Conservation (phyloP, 2,797 vertebrate species). For the Coregonus ussuriensis region DNA sequence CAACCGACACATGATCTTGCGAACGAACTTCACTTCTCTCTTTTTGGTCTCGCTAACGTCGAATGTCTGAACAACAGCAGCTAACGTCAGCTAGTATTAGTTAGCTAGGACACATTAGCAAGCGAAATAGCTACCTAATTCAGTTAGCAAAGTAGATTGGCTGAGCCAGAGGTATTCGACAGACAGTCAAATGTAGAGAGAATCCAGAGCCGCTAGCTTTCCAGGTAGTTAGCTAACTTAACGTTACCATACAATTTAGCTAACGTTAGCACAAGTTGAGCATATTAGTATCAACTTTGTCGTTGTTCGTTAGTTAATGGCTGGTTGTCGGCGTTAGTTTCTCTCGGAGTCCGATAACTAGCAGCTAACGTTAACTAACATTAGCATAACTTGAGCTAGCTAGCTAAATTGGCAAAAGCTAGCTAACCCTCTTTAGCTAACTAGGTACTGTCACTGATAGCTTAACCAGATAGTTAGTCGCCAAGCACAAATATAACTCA, state of each 20-base stretch:
- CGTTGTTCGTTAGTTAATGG: neutral
- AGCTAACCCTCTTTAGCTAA: neutral
- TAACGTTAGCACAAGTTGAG: neutral
- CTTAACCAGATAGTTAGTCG: neutral
- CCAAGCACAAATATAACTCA: neutral
- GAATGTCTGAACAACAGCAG: neutral
- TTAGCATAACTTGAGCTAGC: slow-evolving; percentile 36
- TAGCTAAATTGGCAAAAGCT: slow-evolving; percentile 15
- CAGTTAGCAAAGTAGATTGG: slow-evolving; percentile 1
- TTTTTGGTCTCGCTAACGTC: slow-evolving; percentile 18
- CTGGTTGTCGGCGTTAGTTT: neutral
- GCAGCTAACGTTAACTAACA: slow-evolving; percentile 44
- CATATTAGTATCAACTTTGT: neutral
- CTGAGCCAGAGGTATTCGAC: neutral
- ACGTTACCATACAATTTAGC: neutral
- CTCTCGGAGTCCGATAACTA: neutral
- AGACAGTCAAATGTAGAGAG: neutral
- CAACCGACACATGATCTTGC: neutral
- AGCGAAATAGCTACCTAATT: neutral
- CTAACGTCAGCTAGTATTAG: too few relatives aligned
- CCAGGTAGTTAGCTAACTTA: neutral
- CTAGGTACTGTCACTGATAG: neutral
- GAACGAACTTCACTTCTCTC: slow-evolving; percentile 16
- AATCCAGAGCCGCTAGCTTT: slow-evolving; percentile 19
- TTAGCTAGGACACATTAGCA: too few relatives aligned